These are phyloP conservation scores for Equus quagga DNA, from an alignment of 2,113 vertebrate genomes.

Conservation along the genomic window DNA sequence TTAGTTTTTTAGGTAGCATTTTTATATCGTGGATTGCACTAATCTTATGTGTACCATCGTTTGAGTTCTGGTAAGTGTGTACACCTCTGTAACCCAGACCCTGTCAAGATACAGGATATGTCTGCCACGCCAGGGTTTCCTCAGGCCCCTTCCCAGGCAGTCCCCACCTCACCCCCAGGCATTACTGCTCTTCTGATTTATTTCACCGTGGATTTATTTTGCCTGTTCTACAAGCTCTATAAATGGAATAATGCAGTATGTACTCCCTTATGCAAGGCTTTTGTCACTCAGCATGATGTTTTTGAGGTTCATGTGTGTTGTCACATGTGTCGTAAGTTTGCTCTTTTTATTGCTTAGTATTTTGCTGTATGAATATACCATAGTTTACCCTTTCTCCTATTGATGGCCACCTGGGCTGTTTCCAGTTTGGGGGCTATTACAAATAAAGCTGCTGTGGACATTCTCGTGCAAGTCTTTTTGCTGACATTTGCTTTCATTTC, in stretches of 20 bases:
- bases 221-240: background rate
- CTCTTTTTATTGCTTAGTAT: background rate
- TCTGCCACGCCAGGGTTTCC: background rate
- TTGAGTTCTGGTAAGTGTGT: background rate
- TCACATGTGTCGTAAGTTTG: background rate
- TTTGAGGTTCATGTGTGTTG: background rate
- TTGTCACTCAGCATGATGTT: background rate
- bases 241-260: background rate
- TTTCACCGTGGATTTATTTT: background rate
- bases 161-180: background rate
- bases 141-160: background rate
- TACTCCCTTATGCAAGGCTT: background rate
- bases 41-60: background rate
- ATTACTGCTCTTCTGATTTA: background rate
- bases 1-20: background rate
- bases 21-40: too few species aligned
- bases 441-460: background rate
- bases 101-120: background rate
- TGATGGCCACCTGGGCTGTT: background rate
- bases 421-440: background rate
- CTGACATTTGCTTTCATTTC: background rate
- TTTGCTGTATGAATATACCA: too few species aligned
- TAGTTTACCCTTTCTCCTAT: background rate
- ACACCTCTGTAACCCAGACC: background rate
- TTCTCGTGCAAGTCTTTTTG: background rate